Conservation (phyloP, 1,140 invertebrate species). For the Caenorhabditis tropicalis region DNA sequence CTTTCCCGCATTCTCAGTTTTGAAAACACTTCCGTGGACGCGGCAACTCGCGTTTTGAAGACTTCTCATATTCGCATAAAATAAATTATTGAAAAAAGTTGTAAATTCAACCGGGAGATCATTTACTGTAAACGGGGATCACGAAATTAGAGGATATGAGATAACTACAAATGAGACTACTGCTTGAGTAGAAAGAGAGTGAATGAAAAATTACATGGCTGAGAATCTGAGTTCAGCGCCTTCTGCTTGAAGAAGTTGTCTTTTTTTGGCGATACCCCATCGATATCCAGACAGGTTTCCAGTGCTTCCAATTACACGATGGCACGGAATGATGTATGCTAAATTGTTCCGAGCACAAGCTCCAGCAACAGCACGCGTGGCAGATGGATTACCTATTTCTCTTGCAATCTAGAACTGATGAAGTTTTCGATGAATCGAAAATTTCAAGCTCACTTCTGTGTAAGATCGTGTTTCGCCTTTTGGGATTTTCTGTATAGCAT, state of each 20-base stretch:
- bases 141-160: neutral
- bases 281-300: conserved; percentile 27
- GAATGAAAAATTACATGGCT: neutral
- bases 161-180: neutral
- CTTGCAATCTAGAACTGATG: neutral
- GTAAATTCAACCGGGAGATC: neutral
- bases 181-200: neutral
- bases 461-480: conserved; percentile 28
- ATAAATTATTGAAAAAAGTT: neutral
- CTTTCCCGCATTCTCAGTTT: neutral
- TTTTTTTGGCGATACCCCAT: conserved; percentile 8
- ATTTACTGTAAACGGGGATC: neutral
- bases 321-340: neutral
- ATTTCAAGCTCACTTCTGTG: neutral
- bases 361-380: neutral
- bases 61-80: neutral
- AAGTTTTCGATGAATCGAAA: neutral
- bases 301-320: conserved; percentile 3
- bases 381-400: conserved; percentile 2
- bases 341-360: conserved; percentile 24
- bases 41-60: neutral
- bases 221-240: conserved; percentile 13
- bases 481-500: neutral
- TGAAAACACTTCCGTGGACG: neutral
- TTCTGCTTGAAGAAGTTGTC: neutral